Evolutionary conservation across 1,140 invertebrate species (phyloP), one percentile per base, ranked within the genome.

Genomic region (Hermetia illucens): DNA sequence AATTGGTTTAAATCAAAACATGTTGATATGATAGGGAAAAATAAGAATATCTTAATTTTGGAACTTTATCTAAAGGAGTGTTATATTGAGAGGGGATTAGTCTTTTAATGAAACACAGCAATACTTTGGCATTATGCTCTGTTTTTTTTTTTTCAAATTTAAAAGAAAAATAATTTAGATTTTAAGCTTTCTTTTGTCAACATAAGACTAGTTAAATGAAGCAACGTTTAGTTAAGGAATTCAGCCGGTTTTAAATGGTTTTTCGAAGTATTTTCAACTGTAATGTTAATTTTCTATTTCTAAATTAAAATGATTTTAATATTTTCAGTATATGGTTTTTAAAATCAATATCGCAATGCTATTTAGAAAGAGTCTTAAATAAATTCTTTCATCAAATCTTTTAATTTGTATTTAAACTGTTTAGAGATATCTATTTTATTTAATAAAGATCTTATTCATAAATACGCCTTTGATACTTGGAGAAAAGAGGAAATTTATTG

Each of bases 401-500:
- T 33, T 33, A 5, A 4, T 17, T 13, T 34, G 27, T 12, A 29
- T 29, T 29, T 29, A 8, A 25, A 25, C n/a, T 25, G n/a, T 8
- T 25, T 25, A 8, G 8, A 8, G n/a, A 25, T 32, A 12, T 32
- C 16, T 32, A 15, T 12, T 32, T 6, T 12, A 15, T 34, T 34
- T 34, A 34, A 34, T 17, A 34, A 34, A 2, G 17, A 3, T 34
- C 8, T 27, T 27, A 8, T 10, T 34, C 19, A 17, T 36, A 31
- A 41, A 35, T 41, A n/a, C 40, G 35, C 22, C 21, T 41, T 41
- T 41, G 40, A 41, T 41, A 41, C 40, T 41, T 41, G 40, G 40
- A 41, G 19, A 36, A 32, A 34, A 30, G 40, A 41, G 40, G 40
- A 41, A 32, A 32, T 37, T 41, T 25, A 27, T n/a, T n/a, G n/a